A percentile compares a stretch with the other conserved stretches of the same genome.
Conservation (phyloP, 2,113 vertebrate genomes). For the Cercocebus atys region DNA sequence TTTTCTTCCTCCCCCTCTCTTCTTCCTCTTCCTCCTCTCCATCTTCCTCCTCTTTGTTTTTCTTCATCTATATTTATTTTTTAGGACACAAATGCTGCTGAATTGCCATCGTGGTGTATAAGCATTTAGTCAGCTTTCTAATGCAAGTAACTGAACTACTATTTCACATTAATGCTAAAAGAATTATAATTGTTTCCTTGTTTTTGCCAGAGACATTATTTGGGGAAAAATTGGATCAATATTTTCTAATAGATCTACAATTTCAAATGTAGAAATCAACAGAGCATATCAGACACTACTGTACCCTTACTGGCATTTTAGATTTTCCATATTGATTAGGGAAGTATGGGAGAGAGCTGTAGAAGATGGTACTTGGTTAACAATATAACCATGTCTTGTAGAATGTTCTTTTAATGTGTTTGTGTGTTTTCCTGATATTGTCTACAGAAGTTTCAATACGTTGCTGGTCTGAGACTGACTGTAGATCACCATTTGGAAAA, state of each 20-base stretch:
- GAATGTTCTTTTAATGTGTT: not conserved
- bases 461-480: not conserved
- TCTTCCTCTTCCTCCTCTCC: not conserved
- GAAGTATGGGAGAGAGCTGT: not conserved
- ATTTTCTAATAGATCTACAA: not conserved
- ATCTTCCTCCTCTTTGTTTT: not conserved
- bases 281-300: not conserved
- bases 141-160: not conserved
- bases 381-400: not conserved
- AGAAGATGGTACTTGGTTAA: not conserved
- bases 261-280: not conserved
- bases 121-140: not conserved
- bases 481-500: not conserved
- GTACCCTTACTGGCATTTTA: not conserved
- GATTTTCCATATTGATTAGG: not conserved
- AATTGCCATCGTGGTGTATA: not conserved
- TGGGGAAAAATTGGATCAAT: not conserved
- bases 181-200: not conserved
- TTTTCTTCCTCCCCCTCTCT: not conserved
- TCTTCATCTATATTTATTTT: not conserved
- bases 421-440: not conserved
- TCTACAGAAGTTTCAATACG: not conserved
- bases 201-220: not conserved
- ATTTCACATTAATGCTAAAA: not conserved
- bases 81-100: not conserved